Evolutionary conservation across 2,888 invertebrate species (phyloP).

Genomic region (Prostheceraeus crozeri): DNA sequence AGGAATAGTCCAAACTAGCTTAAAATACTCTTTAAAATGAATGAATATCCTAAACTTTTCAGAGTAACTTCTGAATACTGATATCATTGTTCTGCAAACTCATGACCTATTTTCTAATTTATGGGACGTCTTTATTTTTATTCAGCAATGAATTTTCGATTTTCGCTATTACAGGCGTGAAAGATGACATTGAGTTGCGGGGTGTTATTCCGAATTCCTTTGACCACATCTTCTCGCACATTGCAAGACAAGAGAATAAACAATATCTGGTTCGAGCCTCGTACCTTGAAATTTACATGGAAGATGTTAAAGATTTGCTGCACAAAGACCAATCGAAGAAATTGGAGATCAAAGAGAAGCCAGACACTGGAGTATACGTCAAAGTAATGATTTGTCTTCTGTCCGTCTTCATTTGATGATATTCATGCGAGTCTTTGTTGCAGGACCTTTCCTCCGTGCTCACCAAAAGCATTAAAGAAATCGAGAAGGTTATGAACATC

Average conservation of each 20-base stretch:
- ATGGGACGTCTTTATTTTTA: no score
- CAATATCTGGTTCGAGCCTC: constrained; percentile 91
- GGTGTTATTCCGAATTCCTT: constrained; percentile 93
- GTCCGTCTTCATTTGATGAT: not conserved
- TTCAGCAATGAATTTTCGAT: no score
- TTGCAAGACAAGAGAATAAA: constrained; percentile 78
- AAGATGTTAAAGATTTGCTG: constrained; percentile 64
- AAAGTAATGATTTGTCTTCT: constrained; percentile 59
- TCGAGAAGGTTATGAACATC: constrained; percentile 80
- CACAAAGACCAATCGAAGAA: constrained; percentile 66
- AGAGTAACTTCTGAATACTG: no score
- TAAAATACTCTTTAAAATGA: no score
- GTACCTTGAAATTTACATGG: constrained; percentile 88
- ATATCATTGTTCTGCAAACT: no score
- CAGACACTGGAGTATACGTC: constrained; percentile 81
- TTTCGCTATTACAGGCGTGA: constrained; percentile 62
- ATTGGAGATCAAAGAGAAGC: constrained; percentile 69
- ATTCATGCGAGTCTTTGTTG: no score
- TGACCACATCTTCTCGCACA: constrained; percentile 91
- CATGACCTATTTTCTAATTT: no score
- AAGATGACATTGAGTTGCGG: constrained; percentile 64
- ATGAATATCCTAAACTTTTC: no score
- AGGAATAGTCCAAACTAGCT: no score
- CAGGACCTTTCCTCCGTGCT: constrained; percentile 80
- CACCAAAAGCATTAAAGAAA: constrained; percentile 85